Conservation (phyloP, 2,113 vertebrate genomes). For the Passer domesticus region DNA sequence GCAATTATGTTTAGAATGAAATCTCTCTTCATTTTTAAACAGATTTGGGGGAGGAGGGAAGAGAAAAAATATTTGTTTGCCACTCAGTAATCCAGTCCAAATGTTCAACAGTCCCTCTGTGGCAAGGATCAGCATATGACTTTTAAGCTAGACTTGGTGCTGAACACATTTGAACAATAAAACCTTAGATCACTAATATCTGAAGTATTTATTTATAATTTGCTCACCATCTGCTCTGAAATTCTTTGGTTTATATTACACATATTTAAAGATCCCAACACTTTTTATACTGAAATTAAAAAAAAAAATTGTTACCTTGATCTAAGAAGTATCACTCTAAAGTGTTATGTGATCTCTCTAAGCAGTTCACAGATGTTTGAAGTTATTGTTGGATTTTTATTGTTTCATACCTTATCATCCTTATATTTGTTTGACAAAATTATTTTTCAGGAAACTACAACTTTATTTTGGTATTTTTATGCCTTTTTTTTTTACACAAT, state of each 20-base stretch:
- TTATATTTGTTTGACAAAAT: neutral
- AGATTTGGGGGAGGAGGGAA: constrained; percentile 46
- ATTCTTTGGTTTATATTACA: constrained; percentile 21
- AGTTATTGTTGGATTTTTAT: neutral
- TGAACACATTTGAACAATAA: constrained; percentile 49
- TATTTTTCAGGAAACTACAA: neutral
- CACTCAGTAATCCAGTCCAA: constrained; percentile 60
- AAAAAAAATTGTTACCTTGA: neutral
- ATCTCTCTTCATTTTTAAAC: constrained; percentile 63
- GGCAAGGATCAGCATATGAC: constrained; percentile 68
- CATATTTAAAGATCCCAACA: neutral
- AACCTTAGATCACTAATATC: constrained; percentile 56
- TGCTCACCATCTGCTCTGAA: constrained; percentile 18
- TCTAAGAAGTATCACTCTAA: neutral
- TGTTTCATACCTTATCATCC: neutral
- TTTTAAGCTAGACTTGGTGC: constrained; percentile 49
- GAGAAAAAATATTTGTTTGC: constrained; percentile 52
- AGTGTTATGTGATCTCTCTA: neutral
- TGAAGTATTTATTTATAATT: constrained; percentile 63
- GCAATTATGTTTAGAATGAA: constrained; percentile 76
- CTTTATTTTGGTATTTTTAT: neutral
- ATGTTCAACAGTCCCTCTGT: constrained; percentile 73
- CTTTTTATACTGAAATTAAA: neutral
- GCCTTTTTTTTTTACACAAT: neutral
- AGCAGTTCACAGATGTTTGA: neutral